Evolutionary conservation across 2,797 vertebrate species (phyloP).

Genomic region (Melopsittacus undulatus): DNA sequence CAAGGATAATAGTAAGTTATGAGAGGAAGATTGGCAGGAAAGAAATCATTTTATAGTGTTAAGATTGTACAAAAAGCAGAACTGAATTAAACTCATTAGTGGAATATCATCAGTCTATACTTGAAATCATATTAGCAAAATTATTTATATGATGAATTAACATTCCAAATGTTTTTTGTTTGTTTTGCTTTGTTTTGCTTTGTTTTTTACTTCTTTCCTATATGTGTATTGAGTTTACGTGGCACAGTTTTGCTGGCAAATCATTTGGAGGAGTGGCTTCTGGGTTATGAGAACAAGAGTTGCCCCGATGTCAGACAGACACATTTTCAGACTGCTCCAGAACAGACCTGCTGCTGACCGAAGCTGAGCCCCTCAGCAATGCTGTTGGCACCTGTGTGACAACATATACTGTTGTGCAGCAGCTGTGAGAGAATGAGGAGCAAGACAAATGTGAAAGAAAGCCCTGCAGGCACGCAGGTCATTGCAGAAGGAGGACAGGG

Average conservation of each 20-base stretch:
- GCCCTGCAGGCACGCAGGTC: no score
- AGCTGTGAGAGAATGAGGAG: background rate
- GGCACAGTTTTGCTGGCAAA: background rate
- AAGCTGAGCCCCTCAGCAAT: background rate
- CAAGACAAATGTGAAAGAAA: background rate
- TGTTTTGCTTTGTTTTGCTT: background rate
- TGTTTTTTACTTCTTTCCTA: background rate
- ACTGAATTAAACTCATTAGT: constrained; percentile 47
- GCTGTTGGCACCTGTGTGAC: background rate
- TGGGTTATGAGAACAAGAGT: background rate
- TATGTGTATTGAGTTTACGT: fast-evolving
- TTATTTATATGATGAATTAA: constrained; percentile 5
- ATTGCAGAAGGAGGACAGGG: background rate
- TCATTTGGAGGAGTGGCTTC: background rate
- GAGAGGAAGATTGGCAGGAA: constrained; percentile 22
- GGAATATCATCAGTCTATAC: background rate
- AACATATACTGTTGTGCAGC: background rate
- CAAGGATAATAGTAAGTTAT: constrained; percentile 29
- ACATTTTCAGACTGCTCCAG: background rate
- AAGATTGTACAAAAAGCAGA: constrained; percentile 6
- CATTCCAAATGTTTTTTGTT: background rate
- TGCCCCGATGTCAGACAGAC: background rate
- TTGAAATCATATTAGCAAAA: constrained; percentile 58
- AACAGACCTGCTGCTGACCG: background rate
- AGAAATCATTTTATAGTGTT: background rate